Conservation (phyloP, 2,797 vertebrate genomes). For the Sebastes oblongus region DNA sequence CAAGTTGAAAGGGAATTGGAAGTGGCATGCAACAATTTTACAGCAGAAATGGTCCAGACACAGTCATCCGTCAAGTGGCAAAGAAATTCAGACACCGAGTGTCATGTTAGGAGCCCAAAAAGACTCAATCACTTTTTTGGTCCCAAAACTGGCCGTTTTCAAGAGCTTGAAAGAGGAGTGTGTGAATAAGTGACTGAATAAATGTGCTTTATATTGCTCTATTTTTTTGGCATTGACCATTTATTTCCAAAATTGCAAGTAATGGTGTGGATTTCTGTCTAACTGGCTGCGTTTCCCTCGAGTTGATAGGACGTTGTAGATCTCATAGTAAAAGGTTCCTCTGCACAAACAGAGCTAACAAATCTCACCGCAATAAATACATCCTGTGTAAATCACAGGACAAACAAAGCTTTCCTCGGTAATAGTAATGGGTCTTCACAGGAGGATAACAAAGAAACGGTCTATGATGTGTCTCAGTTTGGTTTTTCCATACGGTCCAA, state of each 20-base stretch:
- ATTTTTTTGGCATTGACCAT: not conserved
- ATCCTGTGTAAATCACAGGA: not conserved
- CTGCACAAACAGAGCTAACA: not conserved
- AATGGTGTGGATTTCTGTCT: not conserved
- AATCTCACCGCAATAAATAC: not conserved
- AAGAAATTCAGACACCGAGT: not conserved
- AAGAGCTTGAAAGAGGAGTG: not conserved
- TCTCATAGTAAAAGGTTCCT: not conserved
- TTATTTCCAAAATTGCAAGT: not conserved
- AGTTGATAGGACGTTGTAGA: not conserved
- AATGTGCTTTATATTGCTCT: not conserved
- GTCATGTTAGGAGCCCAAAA: not conserved
- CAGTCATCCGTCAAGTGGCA: not conserved
- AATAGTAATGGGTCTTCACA: not conserved
- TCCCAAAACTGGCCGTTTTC: not conserved
- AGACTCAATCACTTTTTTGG: not conserved
- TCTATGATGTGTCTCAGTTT: conserved; percentile 18
- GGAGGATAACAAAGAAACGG: not conserved
- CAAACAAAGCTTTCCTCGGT: not conserved
- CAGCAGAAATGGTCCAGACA: not conserved
- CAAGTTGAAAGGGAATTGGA: not conserved
- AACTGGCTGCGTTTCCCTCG: rapidly evolving
- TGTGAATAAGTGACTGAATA: not conserved
- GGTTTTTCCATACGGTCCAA: conserved; percentile 45
- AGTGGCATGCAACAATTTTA: not conserved